Evolutionary conservation across 2,888 invertebrate species (phyloP), one percentile per base, ranked within the genome.

Genomic region (Slavum lentiscoides): DNA sequence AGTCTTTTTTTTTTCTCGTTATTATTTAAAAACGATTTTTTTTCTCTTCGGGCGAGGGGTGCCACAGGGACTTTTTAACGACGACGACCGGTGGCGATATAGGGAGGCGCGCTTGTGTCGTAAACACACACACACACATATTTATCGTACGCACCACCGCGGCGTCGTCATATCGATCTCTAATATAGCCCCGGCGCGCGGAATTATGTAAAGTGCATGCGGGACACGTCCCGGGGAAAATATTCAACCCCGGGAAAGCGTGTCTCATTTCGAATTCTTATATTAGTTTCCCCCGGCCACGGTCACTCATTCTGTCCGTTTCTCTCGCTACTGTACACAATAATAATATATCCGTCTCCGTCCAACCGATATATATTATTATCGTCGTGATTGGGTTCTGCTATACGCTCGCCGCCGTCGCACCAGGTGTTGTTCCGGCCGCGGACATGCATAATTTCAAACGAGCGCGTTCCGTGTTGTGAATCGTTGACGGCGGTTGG

Each of bases 171-270:
- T 72, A 66, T 67, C 53, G 80, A 80, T 80, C 70, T 80, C 70
- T 80, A 80, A 80, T 72, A 72, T 72, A 7, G 43, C 43, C n/a
- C n/a, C n/a, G n/a, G 43, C 7, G 43, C 43, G 43, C 49, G 80
- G 64, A 80, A 80, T 80, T 72, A 72, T 80, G 80, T 80, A 80
- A 70, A 80, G 72, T 66, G 80, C 80, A 80, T 80, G 80, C 80
- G 80, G 80, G 80, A 72, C 80, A 80, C 80, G 80, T 80, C 72
- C 72, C 80, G 72, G 80, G 77, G 53, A 72, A 80, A 80, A 15
- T 49, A 49, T 72, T 80, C 72, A 58, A 80, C 80, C 80, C 80
- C 80, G 80, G 62, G 39, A 75, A 39, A 5, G 43, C 43, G 6
- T 39, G 68, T 53, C 77, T 77, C 77, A 77, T 77, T 77, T 77